Conservation (phyloP, 2,888 invertebrate genomes). For the Drosophila prolongata region DNA sequence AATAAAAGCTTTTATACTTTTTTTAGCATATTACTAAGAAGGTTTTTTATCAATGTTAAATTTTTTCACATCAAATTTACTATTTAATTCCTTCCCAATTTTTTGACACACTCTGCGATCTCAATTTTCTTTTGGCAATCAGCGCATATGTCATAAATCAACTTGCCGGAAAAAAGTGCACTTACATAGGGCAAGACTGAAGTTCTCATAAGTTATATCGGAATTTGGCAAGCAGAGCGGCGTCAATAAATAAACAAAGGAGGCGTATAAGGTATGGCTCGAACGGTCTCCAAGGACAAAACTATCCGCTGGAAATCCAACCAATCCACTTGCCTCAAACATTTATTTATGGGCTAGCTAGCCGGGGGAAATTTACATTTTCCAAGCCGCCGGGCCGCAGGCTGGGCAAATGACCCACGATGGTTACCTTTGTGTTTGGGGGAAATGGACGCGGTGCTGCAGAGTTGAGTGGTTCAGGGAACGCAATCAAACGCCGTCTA, state of each 20-base stretch:
- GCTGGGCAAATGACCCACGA: slow-evolving; percentile 69
- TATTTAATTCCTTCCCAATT: slow-evolving; percentile 2
- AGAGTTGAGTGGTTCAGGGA: slow-evolving; percentile 35
- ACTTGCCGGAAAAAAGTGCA: slow-evolving; percentile 17
- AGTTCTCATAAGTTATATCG: slow-evolving; percentile 68
- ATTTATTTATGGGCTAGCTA: slow-evolving; percentile 63
- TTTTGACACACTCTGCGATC: slow-evolving; percentile 24
- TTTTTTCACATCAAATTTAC: background rate
- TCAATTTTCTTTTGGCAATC: slow-evolving; percentile 30
- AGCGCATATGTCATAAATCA: slow-evolving; percentile 42
- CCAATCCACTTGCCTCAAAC: slow-evolving; percentile 51
- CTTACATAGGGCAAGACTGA: slow-evolving; percentile 39
- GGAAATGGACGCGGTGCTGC: slow-evolving; percentile 15
- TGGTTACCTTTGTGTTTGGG: slow-evolving; percentile 36
- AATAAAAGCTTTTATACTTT: too few species aligned
- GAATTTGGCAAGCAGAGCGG: slow-evolving; percentile 70
- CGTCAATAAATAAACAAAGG: slow-evolving; percentile 76
- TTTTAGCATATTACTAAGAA: background rate
- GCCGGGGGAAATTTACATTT: slow-evolving; percentile 63
- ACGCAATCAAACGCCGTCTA: slow-evolving; percentile 77
- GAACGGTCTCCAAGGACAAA: slow-evolving; percentile 64
- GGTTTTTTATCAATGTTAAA: too few species aligned
- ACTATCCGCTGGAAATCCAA: slow-evolving; percentile 51
- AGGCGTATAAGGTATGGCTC: slow-evolving; percentile 62
- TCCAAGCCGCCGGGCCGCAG: slow-evolving; percentile 61